These are phyloP conservation scores for Petrocephalus zakoni DNA, from an alignment of 2,113 vertebrate genomes.

Conservation along the genomic window DNA sequence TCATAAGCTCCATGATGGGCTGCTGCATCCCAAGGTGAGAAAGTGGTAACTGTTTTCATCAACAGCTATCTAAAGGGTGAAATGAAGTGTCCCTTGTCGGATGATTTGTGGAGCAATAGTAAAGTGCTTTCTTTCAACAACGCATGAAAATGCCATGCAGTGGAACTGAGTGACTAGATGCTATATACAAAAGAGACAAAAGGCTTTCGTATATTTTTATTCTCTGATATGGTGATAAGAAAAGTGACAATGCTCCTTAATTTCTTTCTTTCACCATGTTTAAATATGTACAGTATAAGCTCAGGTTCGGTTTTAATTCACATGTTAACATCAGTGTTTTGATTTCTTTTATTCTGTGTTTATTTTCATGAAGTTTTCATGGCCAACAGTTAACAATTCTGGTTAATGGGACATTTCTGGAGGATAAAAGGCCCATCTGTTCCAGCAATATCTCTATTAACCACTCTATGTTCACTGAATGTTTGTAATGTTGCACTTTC, in stretches of 20 bases:
- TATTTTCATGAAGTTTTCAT: neutral
- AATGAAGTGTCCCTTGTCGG: conserved; percentile 36
- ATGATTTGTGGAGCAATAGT: conserved; percentile 33
- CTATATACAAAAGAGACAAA: neutral
- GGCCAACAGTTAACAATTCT: neutral
- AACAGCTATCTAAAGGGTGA: conserved; percentile 43
- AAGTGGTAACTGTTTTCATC: conserved; percentile 50
- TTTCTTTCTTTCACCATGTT: neutral
- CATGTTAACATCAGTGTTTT: neutral
- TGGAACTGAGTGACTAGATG: neutral
- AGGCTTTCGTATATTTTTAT: neutral
- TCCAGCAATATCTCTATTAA: neutral
- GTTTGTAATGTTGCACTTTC: neutral
- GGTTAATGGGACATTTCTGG: neutral
- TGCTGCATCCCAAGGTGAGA: conserved; percentile 50
- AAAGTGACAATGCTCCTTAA: neutral
- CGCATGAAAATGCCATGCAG: conserved; percentile 13
- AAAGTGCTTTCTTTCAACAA: conserved; percentile 24
- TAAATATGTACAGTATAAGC: neutral
- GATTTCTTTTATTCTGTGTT: neutral
- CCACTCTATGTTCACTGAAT: neutral
- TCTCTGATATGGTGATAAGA: neutral
- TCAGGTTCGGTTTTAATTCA: neutral
- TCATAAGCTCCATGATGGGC: conserved; percentile 53
- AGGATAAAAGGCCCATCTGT: neutral